Evolutionary conservation across 2,113 vertebrate genomes (phyloP).

Genomic region (Varanus salvator): DNA sequence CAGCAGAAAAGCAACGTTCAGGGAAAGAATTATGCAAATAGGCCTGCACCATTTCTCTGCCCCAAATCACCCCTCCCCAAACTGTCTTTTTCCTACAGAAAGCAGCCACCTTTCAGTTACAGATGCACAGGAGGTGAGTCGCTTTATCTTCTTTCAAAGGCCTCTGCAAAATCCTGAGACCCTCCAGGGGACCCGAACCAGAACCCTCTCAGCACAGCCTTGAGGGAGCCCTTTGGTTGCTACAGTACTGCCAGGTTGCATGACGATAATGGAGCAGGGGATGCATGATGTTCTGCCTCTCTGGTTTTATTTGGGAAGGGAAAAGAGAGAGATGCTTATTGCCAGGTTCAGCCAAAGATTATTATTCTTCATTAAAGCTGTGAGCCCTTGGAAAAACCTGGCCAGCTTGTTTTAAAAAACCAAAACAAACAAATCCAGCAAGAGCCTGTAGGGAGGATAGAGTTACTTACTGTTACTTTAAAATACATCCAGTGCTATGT

Average conservation of each 20-base stretch:
- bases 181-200: background rate
- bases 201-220: constrained; percentile 1
- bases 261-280: constrained; percentile 26
- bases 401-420: constrained; percentile 59
- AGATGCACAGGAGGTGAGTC: background rate
- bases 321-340: constrained; percentile 51
- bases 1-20: background rate
- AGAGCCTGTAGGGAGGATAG: constrained; percentile 59
- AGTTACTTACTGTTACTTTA: constrained; percentile 65
- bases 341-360: constrained; percentile 60
- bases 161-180: constrained; percentile 10
- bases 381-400: constrained; percentile 62
- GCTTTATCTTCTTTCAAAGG: constrained; percentile 24
- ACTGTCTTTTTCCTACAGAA: background rate
- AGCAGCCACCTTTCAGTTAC: background rate
- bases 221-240: constrained; percentile 8
- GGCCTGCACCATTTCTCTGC: background rate
- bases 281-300: constrained; percentile 15
- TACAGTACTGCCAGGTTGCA: constrained; percentile 14
- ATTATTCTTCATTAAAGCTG: constrained; percentile 63
- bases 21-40: background rate
- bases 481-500: constrained; percentile 51
- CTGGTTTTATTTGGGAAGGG: constrained; percentile 45
- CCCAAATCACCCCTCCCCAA: background rate
- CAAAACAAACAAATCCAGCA: constrained; percentile 52